Base-by-base conservation (phyloP, 2,888 invertebrate species). In the Troglohyphantes excavatus region DNA sequence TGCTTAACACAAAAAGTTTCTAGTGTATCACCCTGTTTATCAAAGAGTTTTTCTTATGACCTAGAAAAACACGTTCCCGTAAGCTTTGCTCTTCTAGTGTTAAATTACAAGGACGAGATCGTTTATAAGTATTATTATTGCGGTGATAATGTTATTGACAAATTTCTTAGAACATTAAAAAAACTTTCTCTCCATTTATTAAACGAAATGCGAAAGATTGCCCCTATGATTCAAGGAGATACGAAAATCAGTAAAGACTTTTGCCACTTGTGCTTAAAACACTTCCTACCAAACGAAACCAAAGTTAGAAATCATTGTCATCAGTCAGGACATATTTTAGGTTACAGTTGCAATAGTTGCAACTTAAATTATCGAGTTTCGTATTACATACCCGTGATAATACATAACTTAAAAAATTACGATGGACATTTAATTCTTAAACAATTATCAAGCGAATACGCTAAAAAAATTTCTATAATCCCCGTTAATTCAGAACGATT, bases 261-360 rank as follows among this genome's bases (percentile, higher is more conserved):
- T 5, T 76, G 75, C 23, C 75, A 76, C 19, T n/a, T 76, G 13
- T 76, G 75, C 26, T 9, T n/a, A 19, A 61, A 59, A 27, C 9
- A 13, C 7, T 76, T 76, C 26, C n/a, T 59, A 59, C 23, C 9
- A 1, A 11, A 11, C 0, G 75, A 76, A 17, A 61, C 17, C 17
- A 59, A 9, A 5, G 26, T 53, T 13, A 17, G 26, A 19, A 21
- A 76, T 29, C 75, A 59, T 59, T 76, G 19, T 29, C 67, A 29
- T 59, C 39, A 13, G 39, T 39, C 7, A 53, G 7, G 11, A 26
- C 7, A 26, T 76, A n/a, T n/a, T 59, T 9, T 3, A 11, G 75
- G 75, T n/a, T 29, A 59, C 17, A 59, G 61, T 3, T 29, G 39
- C 19, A n/a, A 21, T 1, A 27, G n/a, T n/a, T 78, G 78, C 21